phyloP scores from a whole-genome alignment of 2,113 vertebrate species.

The Leptobrachium ailaonicum region DNA sequence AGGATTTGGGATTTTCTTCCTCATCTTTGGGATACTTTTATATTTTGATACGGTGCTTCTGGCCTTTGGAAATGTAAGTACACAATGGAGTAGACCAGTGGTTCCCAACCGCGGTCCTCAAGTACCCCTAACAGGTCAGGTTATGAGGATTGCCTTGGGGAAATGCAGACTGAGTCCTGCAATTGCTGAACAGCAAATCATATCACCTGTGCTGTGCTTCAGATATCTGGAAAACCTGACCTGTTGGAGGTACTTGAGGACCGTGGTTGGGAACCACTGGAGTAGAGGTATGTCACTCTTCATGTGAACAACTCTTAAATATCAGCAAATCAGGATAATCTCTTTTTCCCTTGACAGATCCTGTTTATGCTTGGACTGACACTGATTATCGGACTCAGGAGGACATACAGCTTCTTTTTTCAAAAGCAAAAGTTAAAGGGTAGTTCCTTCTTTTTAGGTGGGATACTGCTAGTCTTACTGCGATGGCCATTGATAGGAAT shows the following conservation, averaged over 20 bases:
- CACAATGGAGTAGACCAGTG: not conserved
- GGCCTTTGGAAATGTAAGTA: constrained; percentile 92
- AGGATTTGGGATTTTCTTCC: constrained; percentile 84
- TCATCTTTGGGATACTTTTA: constrained; percentile 84
- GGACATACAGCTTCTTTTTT: constrained; percentile 83
- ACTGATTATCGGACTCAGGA: constrained; percentile 80
- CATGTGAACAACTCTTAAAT: too few species aligned
- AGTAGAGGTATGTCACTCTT: too few species aligned
- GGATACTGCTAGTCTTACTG: constrained; percentile 76
- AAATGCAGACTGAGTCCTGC: too few species aligned
- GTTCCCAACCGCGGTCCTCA: too few species aligned
- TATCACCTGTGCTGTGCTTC: too few species aligned
- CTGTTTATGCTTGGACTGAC: constrained; percentile 80
- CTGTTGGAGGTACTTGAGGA: too few species aligned
- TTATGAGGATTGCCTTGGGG: too few species aligned
- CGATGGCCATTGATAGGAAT: constrained; percentile 85
- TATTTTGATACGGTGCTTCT: constrained; percentile 90
- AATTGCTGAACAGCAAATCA: too few species aligned
- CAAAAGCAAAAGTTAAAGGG: constrained; percentile 81
- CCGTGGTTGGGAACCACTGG: too few species aligned
- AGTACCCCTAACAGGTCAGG: too few species aligned
- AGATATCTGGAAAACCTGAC: too few species aligned
- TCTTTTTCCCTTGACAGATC: constrained; percentile 63
- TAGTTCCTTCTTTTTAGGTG: constrained; percentile 83
- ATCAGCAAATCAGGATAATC: too few species aligned